phyloP scores from a whole-genome alignment of 1,140 invertebrate species.

The Drosophila watanabei region DNA sequence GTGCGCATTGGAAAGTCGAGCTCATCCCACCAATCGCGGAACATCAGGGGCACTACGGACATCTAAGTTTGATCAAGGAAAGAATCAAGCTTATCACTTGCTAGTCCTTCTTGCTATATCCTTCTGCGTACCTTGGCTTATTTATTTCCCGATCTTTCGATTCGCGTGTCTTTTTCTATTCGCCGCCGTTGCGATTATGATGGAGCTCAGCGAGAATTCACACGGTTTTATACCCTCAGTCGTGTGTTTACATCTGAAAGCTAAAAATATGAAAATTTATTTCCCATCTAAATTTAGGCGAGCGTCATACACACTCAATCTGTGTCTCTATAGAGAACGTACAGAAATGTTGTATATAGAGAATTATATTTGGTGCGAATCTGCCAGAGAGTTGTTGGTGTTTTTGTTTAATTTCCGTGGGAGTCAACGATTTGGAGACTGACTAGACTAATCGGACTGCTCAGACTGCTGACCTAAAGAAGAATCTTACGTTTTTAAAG shows the following conservation, averaged over 20 bases:
- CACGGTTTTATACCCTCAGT: constrained; percentile 67
- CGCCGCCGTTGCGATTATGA: constrained; percentile 58
- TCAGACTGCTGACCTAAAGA: constrained; percentile 52
- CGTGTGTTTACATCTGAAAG: constrained; percentile 66
- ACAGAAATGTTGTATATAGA: constrained; percentile 22
- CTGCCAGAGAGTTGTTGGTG: background rate
- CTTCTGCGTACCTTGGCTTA: constrained; percentile 57
- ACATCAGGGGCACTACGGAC: constrained; percentile 92
- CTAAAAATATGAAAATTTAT: constrained; percentile 83
- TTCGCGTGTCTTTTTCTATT: constrained; percentile 49
- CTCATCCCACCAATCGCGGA: constrained; percentile 94
- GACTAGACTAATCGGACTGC: constrained; percentile 2
- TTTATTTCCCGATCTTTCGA: background rate
- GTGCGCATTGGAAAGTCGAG: constrained; percentile 88
- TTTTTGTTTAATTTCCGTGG: constrained; percentile 37
- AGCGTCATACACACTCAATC: constrained; percentile 60
- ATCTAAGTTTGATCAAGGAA: constrained; percentile 87
- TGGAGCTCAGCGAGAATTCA: constrained; percentile 44
- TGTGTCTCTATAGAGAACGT: constrained; percentile 31
- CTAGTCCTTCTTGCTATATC: constrained; percentile 4
- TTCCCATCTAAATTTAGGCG: constrained; percentile 70
- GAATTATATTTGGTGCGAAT: constrained; percentile 30
- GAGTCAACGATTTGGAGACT: constrained; percentile 34
- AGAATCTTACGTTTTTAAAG: constrained; percentile 28
- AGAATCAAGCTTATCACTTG: constrained; percentile 37